Evolutionary conservation across 2,113 vertebrate genomes (phyloP).

Genomic region (cat (Felis catus)): F.catus_Fca126_mat1.0 CM031426.1:58708501-58709000

Average conservation of each 20-base stretch:
- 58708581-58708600: slow-evolving; percentile 43
- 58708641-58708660: neutral
- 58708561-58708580: slow-evolving; percentile 55
- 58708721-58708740: rapidly evolving
- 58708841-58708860: neutral
- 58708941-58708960: neutral
- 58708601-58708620: slow-evolving; percentile 32
- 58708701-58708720: rapidly evolving
- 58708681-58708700: neutral
- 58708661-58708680: slow-evolving; percentile 67
- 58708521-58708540: slow-evolving; percentile 85
- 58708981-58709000: neutral
- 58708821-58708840: rapidly evolving
- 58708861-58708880: neutral
- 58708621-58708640: slow-evolving; percentile 50
- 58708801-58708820: rapidly evolving
- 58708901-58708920: neutral
- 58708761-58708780: neutral
- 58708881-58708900: rapidly evolving
- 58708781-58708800: rapidly evolving
- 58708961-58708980: rapidly evolving
- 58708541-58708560: slow-evolving; percentile 78
- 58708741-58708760: too few species aligned
- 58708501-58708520: slow-evolving; percentile 88
- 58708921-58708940: neutral